These are phyloP conservation scores for Neofelis nebulosa DNA, from an alignment of 2,113 vertebrate species.

Conservation along the genomic window DNA sequence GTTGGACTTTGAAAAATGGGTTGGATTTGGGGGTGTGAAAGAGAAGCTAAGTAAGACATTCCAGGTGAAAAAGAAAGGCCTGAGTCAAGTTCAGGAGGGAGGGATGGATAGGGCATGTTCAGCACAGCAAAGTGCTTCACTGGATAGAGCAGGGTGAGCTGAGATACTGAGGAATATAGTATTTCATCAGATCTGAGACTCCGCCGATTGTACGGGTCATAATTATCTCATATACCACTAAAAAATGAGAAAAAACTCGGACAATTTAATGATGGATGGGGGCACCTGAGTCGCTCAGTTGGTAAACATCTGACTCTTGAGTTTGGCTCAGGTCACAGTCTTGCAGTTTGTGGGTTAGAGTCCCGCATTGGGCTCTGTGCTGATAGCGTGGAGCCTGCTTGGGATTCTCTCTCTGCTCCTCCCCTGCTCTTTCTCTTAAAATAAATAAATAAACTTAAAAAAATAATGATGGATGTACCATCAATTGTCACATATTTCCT, in stretches of 20 bases:
- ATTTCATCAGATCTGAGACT: background rate
- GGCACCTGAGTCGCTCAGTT: no score
- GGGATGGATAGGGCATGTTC: background rate
- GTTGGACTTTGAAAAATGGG: background rate
- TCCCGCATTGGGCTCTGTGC: no score
- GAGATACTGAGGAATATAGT: background rate
- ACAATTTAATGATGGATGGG: background rate
- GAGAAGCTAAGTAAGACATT: background rate
- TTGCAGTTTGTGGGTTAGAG: no score
- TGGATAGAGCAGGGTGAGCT: background rate
- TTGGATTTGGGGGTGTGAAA: background rate
- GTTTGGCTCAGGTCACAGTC: no score
- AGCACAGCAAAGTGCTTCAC: background rate
- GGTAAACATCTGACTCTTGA: no score
- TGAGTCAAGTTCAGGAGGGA: background rate
- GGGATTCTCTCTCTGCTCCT: no score
- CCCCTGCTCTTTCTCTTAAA: no score
- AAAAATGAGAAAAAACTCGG: background rate
- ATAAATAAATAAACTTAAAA: no score
- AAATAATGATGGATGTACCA: no score
- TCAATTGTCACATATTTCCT: background rate
- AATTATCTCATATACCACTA: background rate
- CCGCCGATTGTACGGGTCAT: fast-evolving
- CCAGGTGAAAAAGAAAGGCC: background rate
- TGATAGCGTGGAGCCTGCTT: no score